Base-by-base conservation (phyloP, 2,797 vertebrate species). In the Helostoma temminkii region DNA sequence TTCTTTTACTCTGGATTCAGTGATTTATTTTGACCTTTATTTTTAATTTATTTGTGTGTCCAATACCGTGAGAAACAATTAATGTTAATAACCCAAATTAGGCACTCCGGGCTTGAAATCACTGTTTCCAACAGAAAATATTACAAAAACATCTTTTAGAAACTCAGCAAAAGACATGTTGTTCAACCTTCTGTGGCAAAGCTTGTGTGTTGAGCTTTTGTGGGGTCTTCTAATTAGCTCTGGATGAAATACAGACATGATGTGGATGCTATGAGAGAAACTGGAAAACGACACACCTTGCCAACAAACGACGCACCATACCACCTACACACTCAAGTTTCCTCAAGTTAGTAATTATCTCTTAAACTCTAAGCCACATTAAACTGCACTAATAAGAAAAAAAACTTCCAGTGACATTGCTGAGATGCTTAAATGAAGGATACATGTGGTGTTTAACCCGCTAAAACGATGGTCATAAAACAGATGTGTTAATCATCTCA, bases 231-330 rank as follows among this genome's bases (percentile, higher is more conserved):
- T 88, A 89, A 91, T 85, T 90, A 83, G 75, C 54, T 50, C 81
- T 87, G 81, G 86, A 90, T 55, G 79, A 87, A 92, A 84, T 78
- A 74, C 84, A 92, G 85, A 85, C 71, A 60, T 81, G 68, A 87
- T 86, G 89, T 85, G 84, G 87, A 92, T 87, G 82, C 78, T 90
- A 86, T 65, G 50, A 72, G 78, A 83, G 79, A 89, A 90, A 87
- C 74, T 84, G 92, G 93, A 93, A 93, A 94, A 91, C 59, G 49
- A 70, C 25, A 22, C 79, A 81, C 63, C 54, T 83, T 91, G 90
- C 89, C 90, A 93, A 89, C 1, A 63, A 57, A 85, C 85, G 84
- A 90, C 89, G 91, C 88, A 80, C 76, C 77, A 68, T 67, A 89
- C 85, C 78, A 88, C 84, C 82, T 88, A 89, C 81, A 78, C 14